Evolutionary conservation across 1,140 invertebrate genomes (phyloP), one percentile per base, ranked within the genome.

Genomic region (Sycobia sp.): DNA sequence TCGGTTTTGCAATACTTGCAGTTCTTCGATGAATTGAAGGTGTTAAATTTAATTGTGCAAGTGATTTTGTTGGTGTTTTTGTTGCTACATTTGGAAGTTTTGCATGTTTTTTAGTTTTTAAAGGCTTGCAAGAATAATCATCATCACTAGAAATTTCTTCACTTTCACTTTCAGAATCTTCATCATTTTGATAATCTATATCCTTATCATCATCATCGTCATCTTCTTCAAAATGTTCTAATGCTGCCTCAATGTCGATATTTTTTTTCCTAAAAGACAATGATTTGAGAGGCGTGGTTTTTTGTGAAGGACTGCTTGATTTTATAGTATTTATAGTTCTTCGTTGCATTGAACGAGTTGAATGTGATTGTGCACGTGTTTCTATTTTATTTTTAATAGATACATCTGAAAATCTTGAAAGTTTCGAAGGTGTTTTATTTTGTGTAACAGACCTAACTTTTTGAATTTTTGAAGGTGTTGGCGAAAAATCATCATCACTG

Each of bases 11-110:
- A 25, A 76, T 20, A n/a, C 59, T 58, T 16, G 25, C 43, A 27
- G 23, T 67, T 59, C 78, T 71, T 29, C 67, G 62, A 39, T 69
- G 67, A 47, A 78, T 63, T 5, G 75, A 75, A 9, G 79, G 79
- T 16, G 77, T 80, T 39, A 58, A 51, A 36, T 32, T 59, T 38
- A 60, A 43, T 25, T 10, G 13, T 5, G 58, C 39, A 10, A 62
- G 25, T 36, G 13, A 14, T 41, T 49, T 62, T n/a, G 39, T 60
- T 46, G 63, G 57, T 8, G 41, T 65, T 18, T 54, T 34, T 4
- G 18, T 7, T 11, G 39, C 20, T 34, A 36, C 14, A 29, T 41
- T 13, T 54, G 34, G 14, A 32, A 32, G 3, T 62, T 32, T 56
- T 1, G 0, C 11, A 14, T 46, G 2, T 18, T 38, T 22, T 1